A percentile compares a stretch with the other conserved stretches of the same genome.
Conservation (phyloP, 2,888 invertebrate genomes). For the Campoplex capitator region DNA sequence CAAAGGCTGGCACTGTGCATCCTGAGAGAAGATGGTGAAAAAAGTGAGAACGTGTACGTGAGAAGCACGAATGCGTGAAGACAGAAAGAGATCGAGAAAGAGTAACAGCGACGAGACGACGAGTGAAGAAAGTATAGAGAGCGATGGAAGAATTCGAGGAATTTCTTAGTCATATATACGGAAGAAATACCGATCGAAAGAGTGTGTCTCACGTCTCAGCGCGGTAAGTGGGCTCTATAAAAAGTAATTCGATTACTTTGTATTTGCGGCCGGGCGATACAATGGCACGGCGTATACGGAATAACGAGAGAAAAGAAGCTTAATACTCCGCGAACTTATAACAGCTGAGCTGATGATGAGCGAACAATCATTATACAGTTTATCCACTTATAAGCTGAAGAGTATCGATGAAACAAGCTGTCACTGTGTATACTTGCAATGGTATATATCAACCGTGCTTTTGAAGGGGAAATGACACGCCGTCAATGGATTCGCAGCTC, state of each 20-base stretch:
- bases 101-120: not conserved
- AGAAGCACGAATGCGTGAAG: slow-evolving; percentile 1
- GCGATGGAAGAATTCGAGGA: slow-evolving; percentile 53
- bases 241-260: slow-evolving; percentile 55
- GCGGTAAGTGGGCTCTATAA: slow-evolving; percentile 5
- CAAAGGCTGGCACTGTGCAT: slow-evolving; percentile 61
- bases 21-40: slow-evolving; percentile 3
- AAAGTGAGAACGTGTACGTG: slow-evolving; percentile 18
- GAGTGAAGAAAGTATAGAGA: not conserved
- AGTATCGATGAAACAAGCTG: slow-evolving; percentile 57
- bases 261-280: slow-evolving; percentile 10
- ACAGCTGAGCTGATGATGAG: slow-evolving; percentile 4
- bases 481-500: slow-evolving; percentile 57
- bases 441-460: not conserved
- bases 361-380: slow-evolving; percentile 31
- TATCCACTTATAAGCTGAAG: slow-evolving; percentile 47
- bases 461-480: slow-evolving; percentile 29
- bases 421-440: slow-evolving; percentile 46
- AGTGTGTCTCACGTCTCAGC: slow-evolving; percentile 1
- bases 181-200: slow-evolving; percentile 61
- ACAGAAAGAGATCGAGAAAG: not conserved
- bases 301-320: slow-evolving; percentile 7
- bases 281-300: not conserved
- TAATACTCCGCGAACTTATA: not conserved
- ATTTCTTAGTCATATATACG: slow-evolving; percentile 34